phyloP scores from a whole-genome alignment of 2,888 invertebrate species.

The Mellilla xanthometata region DNA sequence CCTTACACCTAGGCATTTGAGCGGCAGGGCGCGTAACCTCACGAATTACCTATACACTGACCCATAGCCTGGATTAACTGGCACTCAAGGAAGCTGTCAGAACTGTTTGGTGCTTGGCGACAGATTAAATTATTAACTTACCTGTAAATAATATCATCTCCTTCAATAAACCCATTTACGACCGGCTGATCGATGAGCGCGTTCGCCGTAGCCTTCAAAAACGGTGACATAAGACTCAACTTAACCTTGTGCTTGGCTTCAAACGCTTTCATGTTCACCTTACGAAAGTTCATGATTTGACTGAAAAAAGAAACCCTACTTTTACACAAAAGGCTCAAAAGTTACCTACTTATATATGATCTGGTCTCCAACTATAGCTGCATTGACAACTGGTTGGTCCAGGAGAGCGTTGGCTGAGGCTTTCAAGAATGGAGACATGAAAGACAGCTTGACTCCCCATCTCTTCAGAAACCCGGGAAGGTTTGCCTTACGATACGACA shows the following conservation, averaged over 20 bases:
- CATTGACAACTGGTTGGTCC: slow-evolving; percentile 98
- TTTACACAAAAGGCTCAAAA: background rate
- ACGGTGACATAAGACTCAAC: slow-evolving; percentile 99
- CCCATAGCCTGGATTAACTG: no score
- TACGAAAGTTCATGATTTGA: slow-evolving; percentile 95
- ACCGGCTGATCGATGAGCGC: slow-evolving; percentile 98
- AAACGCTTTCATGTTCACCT: slow-evolving; percentile 94
- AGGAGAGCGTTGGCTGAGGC: slow-evolving; percentile 97
- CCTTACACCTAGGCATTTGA: no score
- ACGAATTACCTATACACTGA: no score
- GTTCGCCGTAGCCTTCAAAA: slow-evolving; percentile 97
- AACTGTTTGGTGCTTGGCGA: no score
- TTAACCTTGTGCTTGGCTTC: slow-evolving; percentile 97
- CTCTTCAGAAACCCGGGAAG: slow-evolving; percentile 96
- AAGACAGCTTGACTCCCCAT: slow-evolving; percentile 97
- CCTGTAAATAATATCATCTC: slow-evolving; percentile 87
- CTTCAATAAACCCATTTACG: slow-evolving; percentile 98
- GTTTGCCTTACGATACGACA: slow-evolving; percentile 94
- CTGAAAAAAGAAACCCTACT: slow-evolving; percentile 54
- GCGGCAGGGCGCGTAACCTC: no score
- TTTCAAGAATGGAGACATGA: slow-evolving; percentile 99
- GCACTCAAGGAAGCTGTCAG: no score
- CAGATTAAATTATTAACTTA: slow-evolving; percentile 28
- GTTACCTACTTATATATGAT: slow-evolving; percentile 24
- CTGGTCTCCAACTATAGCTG: slow-evolving; percentile 91